phyloP scores from a whole-genome alignment of 2,113 vertebrate species.

The Condylura cristata region DNA sequence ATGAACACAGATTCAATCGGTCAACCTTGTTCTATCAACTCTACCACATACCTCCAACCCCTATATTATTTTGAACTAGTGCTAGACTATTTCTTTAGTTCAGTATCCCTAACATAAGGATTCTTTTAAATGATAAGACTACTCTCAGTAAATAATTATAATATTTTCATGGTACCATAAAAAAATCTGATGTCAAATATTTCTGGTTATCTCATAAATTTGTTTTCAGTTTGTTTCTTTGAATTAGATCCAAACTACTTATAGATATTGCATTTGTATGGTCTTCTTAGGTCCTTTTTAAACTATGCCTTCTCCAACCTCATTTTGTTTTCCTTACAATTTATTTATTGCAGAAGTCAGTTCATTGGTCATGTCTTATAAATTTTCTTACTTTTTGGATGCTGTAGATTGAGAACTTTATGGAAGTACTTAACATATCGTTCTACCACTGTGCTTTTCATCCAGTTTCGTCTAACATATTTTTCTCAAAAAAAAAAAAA shows the following conservation, averaged over 20 bases:
- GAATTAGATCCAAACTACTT: neutral
- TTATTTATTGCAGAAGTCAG: neutral
- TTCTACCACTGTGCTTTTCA: neutral
- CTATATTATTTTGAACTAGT: conserved; percentile 7
- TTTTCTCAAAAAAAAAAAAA: neutral
- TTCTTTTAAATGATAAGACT: neutral
- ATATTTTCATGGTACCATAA: neutral
- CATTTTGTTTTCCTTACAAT: neutral
- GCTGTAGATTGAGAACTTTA: neutral
- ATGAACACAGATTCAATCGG: neutral
- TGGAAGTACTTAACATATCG: neutral
- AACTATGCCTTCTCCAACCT: neutral
- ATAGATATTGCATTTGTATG: neutral
- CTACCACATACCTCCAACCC: neutral
- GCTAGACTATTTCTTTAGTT: neutral
- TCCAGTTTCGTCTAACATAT: neutral
- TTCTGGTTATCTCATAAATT: conserved; percentile 3
- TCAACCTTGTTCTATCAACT: neutral
- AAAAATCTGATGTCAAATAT: neutral
- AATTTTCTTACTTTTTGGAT: neutral
- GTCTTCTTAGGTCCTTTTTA: neutral
- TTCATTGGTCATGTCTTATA: neutral
- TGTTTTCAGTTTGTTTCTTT: neutral
- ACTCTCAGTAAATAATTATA: neutral
- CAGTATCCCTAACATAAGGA: neutral